phyloP scores from a whole-genome alignment of 2,797 vertebrate genomes.

The Scyliorhinus canicula region DNA sequence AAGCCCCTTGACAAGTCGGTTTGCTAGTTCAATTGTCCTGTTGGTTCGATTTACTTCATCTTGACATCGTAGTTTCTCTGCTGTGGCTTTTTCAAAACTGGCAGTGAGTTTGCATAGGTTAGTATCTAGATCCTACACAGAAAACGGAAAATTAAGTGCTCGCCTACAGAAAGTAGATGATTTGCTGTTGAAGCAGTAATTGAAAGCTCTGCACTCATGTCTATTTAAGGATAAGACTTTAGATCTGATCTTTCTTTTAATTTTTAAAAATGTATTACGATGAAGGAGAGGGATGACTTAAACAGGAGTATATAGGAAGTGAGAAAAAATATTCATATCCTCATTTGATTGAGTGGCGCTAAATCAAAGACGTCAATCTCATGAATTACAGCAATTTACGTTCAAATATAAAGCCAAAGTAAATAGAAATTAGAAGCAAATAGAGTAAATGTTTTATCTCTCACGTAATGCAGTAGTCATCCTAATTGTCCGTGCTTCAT shows the following conservation, averaged over 20 bases:
- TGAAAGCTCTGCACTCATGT: background rate
- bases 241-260: background rate
- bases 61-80: constrained; percentile 70
- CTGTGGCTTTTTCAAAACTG: constrained; percentile 66
- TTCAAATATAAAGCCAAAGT: constrained; percentile 8
- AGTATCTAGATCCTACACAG: constrained; percentile 64
- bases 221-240: background rate
- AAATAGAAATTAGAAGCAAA: constrained; percentile 8
- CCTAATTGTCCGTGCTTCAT: background rate
- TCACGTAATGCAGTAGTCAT: background rate
- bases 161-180: background rate
- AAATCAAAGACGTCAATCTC: background rate
- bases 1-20: constrained; percentile 67
- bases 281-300: background rate
- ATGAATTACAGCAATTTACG: constrained; percentile 20
- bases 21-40: constrained; percentile 65
- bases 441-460: background rate
- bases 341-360: background rate
- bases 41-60: constrained; percentile 66
- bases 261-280: background rate
- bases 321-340: background rate
- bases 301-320: background rate
- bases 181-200: background rate
- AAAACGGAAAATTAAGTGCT: background rate
- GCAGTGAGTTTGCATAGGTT: constrained; percentile 63